These are phyloP conservation scores for Lithobates pipiens DNA, from an alignment of 2,797 vertebrate species.

Conservation along the genomic window DNA sequence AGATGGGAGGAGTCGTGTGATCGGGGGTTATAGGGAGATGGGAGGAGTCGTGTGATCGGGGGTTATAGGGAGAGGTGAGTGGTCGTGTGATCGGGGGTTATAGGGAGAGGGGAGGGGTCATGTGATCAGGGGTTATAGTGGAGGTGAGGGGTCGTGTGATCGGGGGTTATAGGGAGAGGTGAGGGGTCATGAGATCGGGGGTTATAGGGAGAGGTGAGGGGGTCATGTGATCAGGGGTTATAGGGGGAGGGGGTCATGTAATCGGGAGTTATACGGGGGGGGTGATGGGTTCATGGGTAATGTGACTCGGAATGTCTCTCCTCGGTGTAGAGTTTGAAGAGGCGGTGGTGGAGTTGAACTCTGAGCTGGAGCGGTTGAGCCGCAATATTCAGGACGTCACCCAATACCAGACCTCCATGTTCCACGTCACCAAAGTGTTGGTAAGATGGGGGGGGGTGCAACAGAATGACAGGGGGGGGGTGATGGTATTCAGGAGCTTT, in stretches of 20 bases:
- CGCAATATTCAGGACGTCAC: constrained; percentile 44
- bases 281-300: not conserved
- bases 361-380: constrained; percentile 21
- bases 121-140: too few relatives aligned
- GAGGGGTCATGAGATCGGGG: too few relatives aligned
- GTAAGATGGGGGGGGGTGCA: not conserved
- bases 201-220: too few relatives aligned
- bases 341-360: constrained; percentile 30
- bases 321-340: constrained; percentile 29
- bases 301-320: not conserved
- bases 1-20: too few relatives aligned
- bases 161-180: too few relatives aligned
- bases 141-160: too few relatives aligned
- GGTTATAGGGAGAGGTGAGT: too few relatives aligned
- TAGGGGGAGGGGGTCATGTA: not conserved
- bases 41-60: too few relatives aligned
- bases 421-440: constrained; percentile 52
- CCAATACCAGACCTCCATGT: constrained; percentile 50
- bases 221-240: not conserved
- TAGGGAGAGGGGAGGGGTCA: too few relatives aligned
- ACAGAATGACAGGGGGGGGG: not conserved
- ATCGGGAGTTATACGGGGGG: too few relatives aligned
- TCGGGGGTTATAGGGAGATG: too few relatives aligned
- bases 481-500: not conserved
- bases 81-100: too few relatives aligned